Base-by-base conservation (phyloP, 2,797 vertebrate genomes). In the Sparus aurata region DNA sequence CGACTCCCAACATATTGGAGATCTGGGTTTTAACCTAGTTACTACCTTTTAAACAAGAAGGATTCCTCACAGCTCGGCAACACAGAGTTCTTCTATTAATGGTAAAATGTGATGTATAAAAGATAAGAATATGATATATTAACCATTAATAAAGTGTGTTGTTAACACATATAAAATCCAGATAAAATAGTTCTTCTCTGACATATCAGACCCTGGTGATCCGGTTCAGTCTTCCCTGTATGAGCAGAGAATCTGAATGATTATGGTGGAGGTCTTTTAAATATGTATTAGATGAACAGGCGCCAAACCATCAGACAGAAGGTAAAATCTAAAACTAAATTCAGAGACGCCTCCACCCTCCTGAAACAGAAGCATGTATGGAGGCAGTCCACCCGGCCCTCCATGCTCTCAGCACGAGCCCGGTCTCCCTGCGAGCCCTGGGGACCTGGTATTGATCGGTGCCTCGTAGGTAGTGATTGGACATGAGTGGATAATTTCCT, bases 401-500 rank as follows among this genome's bases (percentile, higher is more conserved):
- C 78, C 38, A 69, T 76, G 50, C 79, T 91, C 89, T 86, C 71
- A 76, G 82, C 86, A 67, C 47, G 71, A 78, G 54, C 87, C 86
- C 25, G 64, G 76, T 78, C 88, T 90, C 89, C 88, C 77, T 82
- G 25, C 1, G 46, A 77, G 75, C 92, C 90, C 86, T 71, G 62
- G 91, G 91, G 90, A 77, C 79, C 89, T 75, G 86, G 3, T 90
- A 94, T 94, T 86, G 92, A 94, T 93, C 87, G 69, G 67, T 17
- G 86, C 86, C 89, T 89, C 80, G 61, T 91, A 92, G 92, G 91
- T 93, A 92, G 80, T 91, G 92, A 91, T 92, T 93, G 90, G 91
- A 92, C 92, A 72, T 90, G 91, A 93, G 94, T 92, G 92, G 92
- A 91, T 93, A 71, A 92, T 93, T 93, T 93, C 91, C 90, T 94